phyloP scores from a whole-genome alignment of 2,797 vertebrate genomes.

The Cynopterus sphinx region DNA sequence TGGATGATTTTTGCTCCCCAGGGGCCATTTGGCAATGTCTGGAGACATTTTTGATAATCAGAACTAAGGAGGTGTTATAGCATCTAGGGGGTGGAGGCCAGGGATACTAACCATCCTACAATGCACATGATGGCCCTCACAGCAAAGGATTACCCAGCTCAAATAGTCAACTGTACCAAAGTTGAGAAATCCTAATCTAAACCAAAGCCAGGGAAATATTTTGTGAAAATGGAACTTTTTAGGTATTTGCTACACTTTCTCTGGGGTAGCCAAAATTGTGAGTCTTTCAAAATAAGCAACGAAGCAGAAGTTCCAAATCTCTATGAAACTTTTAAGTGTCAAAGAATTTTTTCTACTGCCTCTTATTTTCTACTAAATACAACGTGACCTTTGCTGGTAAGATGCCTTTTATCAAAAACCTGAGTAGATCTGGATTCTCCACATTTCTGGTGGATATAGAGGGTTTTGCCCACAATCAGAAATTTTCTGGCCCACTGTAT shows the following conservation, averaged over 20 bases:
- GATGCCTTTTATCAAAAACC: neutral
- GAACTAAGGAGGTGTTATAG: neutral
- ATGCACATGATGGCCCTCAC: neutral
- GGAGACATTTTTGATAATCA: neutral
- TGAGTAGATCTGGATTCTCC: neutral
- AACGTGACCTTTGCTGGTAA: neutral
- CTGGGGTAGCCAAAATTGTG: neutral
- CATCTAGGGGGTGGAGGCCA: neutral
- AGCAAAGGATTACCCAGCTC: neutral
- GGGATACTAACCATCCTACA: neutral
- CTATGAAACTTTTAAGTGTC: neutral
- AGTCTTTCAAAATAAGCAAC: conserved; percentile 36
- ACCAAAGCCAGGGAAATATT: neutral
- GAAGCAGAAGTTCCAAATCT: neutral
- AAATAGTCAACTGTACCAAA: neutral
- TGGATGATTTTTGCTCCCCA: neutral
- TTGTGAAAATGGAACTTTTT: conserved; percentile 15
- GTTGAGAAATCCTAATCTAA: neutral
- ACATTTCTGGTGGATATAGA: neutral
- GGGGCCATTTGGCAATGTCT: neutral
- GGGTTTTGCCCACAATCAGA: neutral
- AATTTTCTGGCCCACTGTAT: accelerated
- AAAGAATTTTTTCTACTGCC: neutral
- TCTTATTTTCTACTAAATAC: conserved; percentile 14
- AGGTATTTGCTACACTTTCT: conserved; percentile 9